Evolutionary conservation across 2,113 vertebrate species (phyloP).

Genomic region (Procavia capensis): DNA sequence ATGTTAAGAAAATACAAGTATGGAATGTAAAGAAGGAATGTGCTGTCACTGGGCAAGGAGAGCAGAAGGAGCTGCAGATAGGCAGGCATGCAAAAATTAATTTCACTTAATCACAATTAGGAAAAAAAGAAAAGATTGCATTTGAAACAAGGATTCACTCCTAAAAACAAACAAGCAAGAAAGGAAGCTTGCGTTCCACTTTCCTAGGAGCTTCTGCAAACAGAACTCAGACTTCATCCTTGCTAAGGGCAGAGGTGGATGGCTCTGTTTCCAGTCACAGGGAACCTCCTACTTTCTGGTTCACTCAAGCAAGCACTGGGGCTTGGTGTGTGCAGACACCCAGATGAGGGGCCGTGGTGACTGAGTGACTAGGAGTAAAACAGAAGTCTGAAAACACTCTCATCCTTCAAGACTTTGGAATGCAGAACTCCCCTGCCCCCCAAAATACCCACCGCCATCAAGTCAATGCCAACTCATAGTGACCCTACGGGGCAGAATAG

Average conservation of each 20-base stretch:
- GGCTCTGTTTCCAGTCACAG: neutral
- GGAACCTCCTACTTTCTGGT: neutral
- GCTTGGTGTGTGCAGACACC: slow-evolving; percentile 10
- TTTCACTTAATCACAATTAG: too few relatives aligned
- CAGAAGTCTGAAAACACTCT: neutral
- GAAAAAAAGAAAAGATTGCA: too few relatives aligned
- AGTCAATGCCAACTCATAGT: too few relatives aligned
- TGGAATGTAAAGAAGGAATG: too few relatives aligned
- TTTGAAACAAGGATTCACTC: slow-evolving; percentile 29
- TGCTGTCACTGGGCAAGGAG: too few relatives aligned
- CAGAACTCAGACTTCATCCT: neutral
- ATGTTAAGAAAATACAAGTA: too few relatives aligned
- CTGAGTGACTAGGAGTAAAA: neutral
- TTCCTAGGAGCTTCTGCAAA: neutral
- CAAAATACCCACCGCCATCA: too few relatives aligned
- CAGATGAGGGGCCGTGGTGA: neutral
- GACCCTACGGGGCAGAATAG: too few relatives aligned
- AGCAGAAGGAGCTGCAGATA: too few relatives aligned
- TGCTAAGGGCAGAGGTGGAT: neutral
- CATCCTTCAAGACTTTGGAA: neutral
- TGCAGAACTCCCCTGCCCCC: too few relatives aligned
- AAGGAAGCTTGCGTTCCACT: neutral
- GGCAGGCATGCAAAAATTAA: too few relatives aligned
- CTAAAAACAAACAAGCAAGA: neutral
- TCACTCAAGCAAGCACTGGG: neutral